Conservation (phyloP, 2,888 invertebrate genomes). For the Diploptera punctata region DNA sequence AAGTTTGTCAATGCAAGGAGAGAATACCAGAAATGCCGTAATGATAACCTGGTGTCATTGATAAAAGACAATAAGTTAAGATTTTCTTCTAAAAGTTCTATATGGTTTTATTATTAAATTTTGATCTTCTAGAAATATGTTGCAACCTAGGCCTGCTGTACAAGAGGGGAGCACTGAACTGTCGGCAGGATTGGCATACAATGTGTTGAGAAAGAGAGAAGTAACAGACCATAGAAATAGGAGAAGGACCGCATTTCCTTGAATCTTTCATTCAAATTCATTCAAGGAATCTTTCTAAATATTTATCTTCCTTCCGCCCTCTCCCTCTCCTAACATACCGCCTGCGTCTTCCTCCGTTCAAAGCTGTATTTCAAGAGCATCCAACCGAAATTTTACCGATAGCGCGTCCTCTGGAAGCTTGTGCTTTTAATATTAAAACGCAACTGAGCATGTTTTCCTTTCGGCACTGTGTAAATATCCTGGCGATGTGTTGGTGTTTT, state of each 20-base stretch:
- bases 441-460: constrained; percentile 1
- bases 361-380: neutral
- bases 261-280: constrained; percentile 30
- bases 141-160: no score
- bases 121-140: no score
- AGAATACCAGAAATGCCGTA: no score
- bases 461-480: no score
- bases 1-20: no score
- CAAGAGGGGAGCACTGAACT: no score
- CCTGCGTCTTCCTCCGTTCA: neutral
- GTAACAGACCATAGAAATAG: neutral
- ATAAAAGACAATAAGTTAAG: no score
- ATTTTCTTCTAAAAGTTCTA: no score
- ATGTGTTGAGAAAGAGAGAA: neutral
- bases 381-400: constrained; percentile 17
- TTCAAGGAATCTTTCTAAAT: constrained; percentile 27
- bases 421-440: constrained; percentile 2
- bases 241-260: constrained; percentile 1
- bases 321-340: neutral
- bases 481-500: no score
- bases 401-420: neutral
- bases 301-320: constrained; percentile 18
- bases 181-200: neutral
- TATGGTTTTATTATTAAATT: no score
- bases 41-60: no score